These are phyloP conservation scores for Coryphaenoides rupestris DNA, from an alignment of 2,113 vertebrate species.

Conservation along the genomic window DNA sequence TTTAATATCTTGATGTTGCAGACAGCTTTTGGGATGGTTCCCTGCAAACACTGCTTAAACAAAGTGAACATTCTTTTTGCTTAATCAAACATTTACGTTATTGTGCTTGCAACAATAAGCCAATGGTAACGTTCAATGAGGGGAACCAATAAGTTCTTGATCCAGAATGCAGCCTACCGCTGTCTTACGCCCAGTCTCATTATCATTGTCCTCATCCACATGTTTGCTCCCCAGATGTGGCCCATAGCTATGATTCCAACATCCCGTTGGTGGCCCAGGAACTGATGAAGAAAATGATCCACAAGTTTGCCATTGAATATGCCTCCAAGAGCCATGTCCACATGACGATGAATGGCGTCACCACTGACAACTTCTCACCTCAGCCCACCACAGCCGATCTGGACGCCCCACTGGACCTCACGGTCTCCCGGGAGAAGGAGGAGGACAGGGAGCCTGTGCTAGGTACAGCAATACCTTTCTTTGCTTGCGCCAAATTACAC, in stretches of 20 bases:
- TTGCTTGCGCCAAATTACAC: not conserved
- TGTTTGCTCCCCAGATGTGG: constrained; percentile 78
- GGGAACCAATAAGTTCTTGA: too few species aligned
- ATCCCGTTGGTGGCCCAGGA: constrained; percentile 97
- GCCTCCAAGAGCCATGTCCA: constrained; percentile 92
- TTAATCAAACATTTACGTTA: too few species aligned
- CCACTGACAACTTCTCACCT: constrained; percentile 76
- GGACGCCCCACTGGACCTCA: constrained; percentile 95
- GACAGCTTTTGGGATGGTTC: too few species aligned
- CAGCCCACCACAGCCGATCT: constrained; percentile 80
- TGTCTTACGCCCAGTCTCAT: too few species aligned
- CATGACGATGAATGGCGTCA: constrained; percentile 82
- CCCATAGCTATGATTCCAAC: constrained; percentile 92
- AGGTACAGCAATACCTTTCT: constrained; percentile 72
- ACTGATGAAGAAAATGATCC: constrained; percentile 99
- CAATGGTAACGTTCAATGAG: too few species aligned
- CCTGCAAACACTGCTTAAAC: too few species aligned
- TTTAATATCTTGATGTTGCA: too few species aligned
- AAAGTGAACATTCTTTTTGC: too few species aligned
- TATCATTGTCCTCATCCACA: too few species aligned
- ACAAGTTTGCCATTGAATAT: constrained; percentile 96
- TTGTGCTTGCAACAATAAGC: too few species aligned
- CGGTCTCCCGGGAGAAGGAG: constrained; percentile 82
- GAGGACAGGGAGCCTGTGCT: constrained; percentile 73
- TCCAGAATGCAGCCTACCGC: too few species aligned